Percentiles rank a stretch among this genome's conserved stretches.
These are phyloP conservation scores for Coleophora deauratella DNA, from an alignment of 2,888 invertebrate species.

Conservation along the genomic window DNA sequence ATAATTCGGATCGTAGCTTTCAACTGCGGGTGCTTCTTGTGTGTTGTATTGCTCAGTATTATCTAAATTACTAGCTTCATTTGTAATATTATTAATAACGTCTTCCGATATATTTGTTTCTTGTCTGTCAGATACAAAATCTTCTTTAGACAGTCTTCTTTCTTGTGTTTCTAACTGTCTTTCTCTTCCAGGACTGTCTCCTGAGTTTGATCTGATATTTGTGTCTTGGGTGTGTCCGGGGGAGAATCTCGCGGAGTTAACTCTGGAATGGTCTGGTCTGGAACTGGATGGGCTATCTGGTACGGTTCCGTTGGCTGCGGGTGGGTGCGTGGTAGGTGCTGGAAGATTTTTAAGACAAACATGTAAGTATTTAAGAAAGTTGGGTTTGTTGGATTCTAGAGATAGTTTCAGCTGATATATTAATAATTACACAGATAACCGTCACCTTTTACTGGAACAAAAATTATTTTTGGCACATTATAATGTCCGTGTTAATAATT, in stretches of 20 bases:
- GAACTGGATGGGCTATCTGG: conserved; percentile 43
- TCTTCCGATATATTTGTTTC: conserved; percentile 2
- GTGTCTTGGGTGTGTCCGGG: conserved; percentile 30
- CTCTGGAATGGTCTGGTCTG: conserved; percentile 58
- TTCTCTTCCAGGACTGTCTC: conserved; percentile 13
- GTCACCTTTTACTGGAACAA: too few species aligned
- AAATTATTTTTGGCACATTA: too few species aligned
- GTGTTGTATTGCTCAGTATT: conserved; percentile 5
- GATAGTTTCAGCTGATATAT: too few species aligned
- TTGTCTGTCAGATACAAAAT: conserved; percentile 16
- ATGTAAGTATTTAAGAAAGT: too few species aligned
- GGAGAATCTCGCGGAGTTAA: conserved; percentile 58
- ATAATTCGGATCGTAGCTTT: not conserved
- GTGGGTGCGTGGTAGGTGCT: conserved; percentile 64
- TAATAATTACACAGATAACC: too few species aligned
- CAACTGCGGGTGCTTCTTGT: not conserved
- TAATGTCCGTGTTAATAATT: too few species aligned
- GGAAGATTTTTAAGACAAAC: conserved; percentile 8
- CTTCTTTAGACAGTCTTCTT: too few species aligned
- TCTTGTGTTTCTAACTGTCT: conserved; percentile 5
- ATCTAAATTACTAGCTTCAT: not conserved
- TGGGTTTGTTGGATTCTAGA: too few species aligned
- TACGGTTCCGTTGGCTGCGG: conserved; percentile 49
- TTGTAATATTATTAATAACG: conserved; percentile 10
- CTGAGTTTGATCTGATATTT: conserved; percentile 27